Evolutionary conservation across 1,140 invertebrate species (phyloP).

Genomic region (Drosophila erecta): DNA sequence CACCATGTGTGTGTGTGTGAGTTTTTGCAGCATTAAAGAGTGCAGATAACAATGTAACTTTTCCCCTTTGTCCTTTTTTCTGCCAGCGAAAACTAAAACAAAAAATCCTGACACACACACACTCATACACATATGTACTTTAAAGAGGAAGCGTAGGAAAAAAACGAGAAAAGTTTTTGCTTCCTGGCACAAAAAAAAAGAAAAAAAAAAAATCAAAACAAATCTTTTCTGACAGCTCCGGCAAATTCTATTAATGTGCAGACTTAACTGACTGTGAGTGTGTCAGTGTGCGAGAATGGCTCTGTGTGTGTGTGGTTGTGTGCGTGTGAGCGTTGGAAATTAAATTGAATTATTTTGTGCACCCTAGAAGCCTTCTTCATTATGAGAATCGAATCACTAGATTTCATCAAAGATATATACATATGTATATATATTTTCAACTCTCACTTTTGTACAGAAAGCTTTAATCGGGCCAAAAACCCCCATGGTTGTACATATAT

Average conservation of each 20-base stretch:
- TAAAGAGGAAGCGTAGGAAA: conserved; percentile 27
- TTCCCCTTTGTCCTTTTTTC: conserved; percentile 17
- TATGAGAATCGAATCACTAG: conserved; percentile 9
- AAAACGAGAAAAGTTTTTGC: conserved; percentile 34
- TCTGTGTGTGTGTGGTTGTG: conserved; percentile 9
- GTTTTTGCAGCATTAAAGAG: conserved; percentile 29
- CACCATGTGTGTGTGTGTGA: conserved; percentile 18
- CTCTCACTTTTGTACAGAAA: conserved; percentile 10
- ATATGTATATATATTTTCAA: background rate
- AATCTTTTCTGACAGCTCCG: conserved; percentile 70
- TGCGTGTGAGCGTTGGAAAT: conserved; percentile 27
- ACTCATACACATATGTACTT: conserved; percentile 11
- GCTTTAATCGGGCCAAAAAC: conserved; percentile 3
- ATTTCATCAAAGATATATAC: background rate
- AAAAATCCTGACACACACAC: conserved; percentile 14
- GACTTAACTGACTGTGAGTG: conserved; percentile 18
- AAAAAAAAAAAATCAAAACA: conserved; percentile 58
- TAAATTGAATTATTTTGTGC: conserved; percentile 38
- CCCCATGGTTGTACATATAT: conserved; percentile 31
- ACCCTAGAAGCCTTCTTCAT: conserved; percentile 18
- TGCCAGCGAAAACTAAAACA: conserved; percentile 30
- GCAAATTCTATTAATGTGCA: conserved; percentile 59
- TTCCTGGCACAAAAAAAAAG: conserved; percentile 27
- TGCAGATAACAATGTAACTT: conserved; percentile 35
- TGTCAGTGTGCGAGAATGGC: background rate